Evolutionary conservation across 2,113 vertebrate genomes (phyloP).

Genomic region (Pseudorectes ferrugineus): DNA sequence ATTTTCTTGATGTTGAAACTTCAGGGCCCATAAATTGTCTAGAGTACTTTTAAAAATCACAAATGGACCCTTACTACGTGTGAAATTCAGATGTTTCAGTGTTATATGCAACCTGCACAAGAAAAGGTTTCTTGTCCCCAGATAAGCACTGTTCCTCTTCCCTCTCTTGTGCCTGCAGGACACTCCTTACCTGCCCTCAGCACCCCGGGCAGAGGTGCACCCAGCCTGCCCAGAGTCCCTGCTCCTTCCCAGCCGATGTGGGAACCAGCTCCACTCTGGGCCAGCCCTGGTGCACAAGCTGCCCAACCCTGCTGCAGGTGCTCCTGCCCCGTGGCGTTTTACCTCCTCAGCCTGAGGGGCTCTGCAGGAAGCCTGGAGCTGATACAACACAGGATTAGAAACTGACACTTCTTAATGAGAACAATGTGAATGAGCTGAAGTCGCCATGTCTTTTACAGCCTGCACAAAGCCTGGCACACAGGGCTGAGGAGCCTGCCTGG

Average conservation of each 20-base stretch:
- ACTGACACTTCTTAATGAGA: not conserved
- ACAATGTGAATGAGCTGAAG: not conserved
- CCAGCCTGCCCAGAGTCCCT: not conserved
- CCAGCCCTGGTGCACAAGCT: not conserved
- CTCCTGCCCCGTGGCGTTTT: not conserved
- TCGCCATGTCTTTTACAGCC: accelerated
- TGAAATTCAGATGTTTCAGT: conserved; percentile 15
- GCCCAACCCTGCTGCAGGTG: not conserved
- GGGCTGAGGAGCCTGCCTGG: not conserved
- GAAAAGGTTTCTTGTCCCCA: not conserved
- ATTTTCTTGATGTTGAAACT: not conserved
- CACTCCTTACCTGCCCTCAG: not conserved
- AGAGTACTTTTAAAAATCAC: not conserved
- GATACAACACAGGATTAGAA: not conserved
- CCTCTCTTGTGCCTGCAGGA: not conserved
- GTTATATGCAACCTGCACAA: not conserved
- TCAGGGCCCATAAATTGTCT: not conserved
- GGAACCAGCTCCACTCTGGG: not conserved
- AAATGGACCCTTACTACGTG: not conserved
- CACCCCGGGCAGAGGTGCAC: not conserved
- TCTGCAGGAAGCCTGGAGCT: not conserved
- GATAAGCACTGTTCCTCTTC: not conserved
- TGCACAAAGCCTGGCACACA: not conserved
- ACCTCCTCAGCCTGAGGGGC: not conserved
- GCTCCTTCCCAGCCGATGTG: not conserved